These are phyloP conservation scores for Oasisia sp. DNA, from an alignment of 2,888 invertebrate genomes.

Conservation along the genomic window DNA sequence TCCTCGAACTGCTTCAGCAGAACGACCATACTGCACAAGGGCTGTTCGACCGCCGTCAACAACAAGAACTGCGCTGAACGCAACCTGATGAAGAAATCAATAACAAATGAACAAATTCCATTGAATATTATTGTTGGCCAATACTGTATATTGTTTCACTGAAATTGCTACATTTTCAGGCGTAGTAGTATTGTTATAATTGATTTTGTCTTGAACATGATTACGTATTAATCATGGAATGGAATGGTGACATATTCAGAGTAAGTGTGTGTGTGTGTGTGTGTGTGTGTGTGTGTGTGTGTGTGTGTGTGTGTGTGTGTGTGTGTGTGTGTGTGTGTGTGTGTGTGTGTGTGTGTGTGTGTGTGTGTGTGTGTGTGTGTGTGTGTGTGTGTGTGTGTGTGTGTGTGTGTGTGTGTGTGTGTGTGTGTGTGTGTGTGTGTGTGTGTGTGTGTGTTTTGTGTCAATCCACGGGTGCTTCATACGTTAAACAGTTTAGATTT, in stretches of 20 bases:
- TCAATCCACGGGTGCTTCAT: neutral
- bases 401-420: constrained; percentile 19
- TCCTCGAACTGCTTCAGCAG: neutral
- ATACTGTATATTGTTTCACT: neutral
- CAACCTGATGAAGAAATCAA: neutral
- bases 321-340: constrained; percentile 29
- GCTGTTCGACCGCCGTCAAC: neutral
- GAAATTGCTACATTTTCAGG: neutral
- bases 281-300: too few species aligned
- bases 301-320: neutral
- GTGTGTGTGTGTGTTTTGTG: constrained; percentile 6
- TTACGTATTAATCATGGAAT: too few species aligned
- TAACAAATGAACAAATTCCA: too few species aligned
- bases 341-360: constrained; percentile 8
- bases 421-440: constrained; percentile 9
- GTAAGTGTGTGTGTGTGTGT: too few species aligned
- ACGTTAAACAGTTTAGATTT: too few species aligned
- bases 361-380: neutral
- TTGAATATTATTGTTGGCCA: neutral
- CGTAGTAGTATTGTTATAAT: too few species aligned
- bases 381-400: constrained; percentile 7
- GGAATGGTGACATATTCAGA: too few species aligned
- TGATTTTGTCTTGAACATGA: too few species aligned
- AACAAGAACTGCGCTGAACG: neutral
- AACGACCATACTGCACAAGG: neutral